Evolutionary conservation across 2,797 vertebrate genomes (phyloP).

Genomic region (Danio tinwini): DNA sequence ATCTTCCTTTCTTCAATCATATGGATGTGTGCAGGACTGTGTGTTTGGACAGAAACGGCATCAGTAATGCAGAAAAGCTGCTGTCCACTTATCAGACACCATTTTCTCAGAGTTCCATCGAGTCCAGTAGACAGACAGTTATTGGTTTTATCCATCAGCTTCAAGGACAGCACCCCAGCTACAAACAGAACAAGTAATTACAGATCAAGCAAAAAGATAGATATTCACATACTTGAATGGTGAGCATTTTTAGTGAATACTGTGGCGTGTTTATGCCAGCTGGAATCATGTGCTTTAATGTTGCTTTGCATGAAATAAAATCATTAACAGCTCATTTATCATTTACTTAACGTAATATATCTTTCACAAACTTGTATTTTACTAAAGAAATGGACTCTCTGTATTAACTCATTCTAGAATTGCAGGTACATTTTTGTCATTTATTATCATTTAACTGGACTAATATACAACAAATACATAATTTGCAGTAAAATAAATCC

Average conservation of each 20-base stretch:
- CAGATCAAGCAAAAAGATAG: not conserved
- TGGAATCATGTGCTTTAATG: no score
- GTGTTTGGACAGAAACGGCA: constrained; percentile 50
- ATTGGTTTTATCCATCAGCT: constrained; percentile 65
- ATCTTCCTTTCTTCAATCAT: constrained; percentile 66
- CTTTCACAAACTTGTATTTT: no score
- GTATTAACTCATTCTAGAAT: no score
- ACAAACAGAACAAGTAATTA: not conserved
- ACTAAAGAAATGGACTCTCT: no score
- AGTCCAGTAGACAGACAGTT: constrained; percentile 77
- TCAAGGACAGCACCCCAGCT: constrained; percentile 77
- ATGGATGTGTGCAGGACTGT: constrained; percentile 44
- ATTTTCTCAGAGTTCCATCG: constrained; percentile 76
- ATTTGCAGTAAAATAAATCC: no score
- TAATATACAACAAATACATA: no score
- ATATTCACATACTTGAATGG: not conserved
- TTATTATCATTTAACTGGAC: no score
- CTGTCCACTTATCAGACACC: constrained; percentile 77
- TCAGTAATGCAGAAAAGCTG: constrained; percentile 73
- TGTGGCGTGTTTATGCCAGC: no score
- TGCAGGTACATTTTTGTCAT: no score
- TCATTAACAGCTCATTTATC: no score
- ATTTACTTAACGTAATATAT: no score
- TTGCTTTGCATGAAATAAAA: no score
- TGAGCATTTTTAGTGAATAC: not conserved